Percentiles rank a stretch among this genome's conserved stretches.
phyloP scores from a whole-genome alignment of 1,140 invertebrate genomes.

The Himalopsyche phryganea region DNA sequence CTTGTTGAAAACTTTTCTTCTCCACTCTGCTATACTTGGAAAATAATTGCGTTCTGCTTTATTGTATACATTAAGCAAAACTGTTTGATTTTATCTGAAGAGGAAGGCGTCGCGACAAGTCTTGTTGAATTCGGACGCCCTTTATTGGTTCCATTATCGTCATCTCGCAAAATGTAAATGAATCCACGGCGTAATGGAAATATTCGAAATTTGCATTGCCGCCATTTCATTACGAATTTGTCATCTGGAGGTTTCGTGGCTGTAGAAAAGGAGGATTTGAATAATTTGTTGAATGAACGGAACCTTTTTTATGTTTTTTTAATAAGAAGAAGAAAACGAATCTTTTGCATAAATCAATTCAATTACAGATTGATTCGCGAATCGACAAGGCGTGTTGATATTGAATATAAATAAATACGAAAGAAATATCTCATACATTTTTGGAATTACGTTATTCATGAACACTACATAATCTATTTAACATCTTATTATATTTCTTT shows the following conservation, averaged over 20 bases:
- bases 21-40: neutral
- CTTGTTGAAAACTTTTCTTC: too few relatives aligned
- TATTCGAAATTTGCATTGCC: slow-evolving; percentile 26
- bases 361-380: neutral
- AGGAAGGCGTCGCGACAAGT: neutral
- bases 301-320: slow-evolving; percentile 11
- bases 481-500: too few relatives aligned
- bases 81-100: slow-evolving; percentile 4
- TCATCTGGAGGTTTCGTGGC: slow-evolving; percentile 4
- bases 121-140: neutral
- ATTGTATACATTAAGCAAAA: slow-evolving; percentile 3
- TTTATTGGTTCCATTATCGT: slow-evolving; percentile 25
- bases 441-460: too few relatives aligned
- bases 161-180: slow-evolving; percentile 23
- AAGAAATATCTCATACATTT: too few relatives aligned
- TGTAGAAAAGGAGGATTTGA: slow-evolving; percentile 10
- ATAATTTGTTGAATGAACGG: slow-evolving; percentile 23
- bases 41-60: slow-evolving; percentile 3
- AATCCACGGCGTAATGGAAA: slow-evolving; percentile 19
- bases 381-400: too few relatives aligned
- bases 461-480: too few relatives aligned
- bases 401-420: too few relatives aligned
- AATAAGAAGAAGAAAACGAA: slow-evolving; percentile 6
- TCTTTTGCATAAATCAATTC: slow-evolving; percentile 1
- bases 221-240: slow-evolving; percentile 30